Base-by-base conservation (phyloP, 2,113 vertebrate species). In the Hucho hucho region DNA sequence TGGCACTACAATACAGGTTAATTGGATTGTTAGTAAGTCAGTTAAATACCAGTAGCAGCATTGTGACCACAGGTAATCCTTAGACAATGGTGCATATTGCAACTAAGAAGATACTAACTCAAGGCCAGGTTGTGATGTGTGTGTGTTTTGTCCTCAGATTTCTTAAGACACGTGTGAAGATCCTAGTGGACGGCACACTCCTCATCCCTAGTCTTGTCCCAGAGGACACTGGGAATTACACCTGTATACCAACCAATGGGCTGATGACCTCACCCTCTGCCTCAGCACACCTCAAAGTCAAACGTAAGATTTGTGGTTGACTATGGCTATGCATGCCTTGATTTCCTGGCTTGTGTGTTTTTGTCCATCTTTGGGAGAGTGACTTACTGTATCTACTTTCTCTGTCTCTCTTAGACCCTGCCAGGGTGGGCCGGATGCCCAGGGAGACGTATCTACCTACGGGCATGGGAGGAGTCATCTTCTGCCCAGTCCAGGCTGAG, bases 161-260 rank as follows among this genome's bases (percentile, higher is more conserved):
- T 64, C 91, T 99, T 1, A 96, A 93, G 78, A 89, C 95, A 37
- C 93, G 97, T n/a, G 95, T 99, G 53, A 95, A 94, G n/a, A 75
- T 99, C 77, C 89, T 97, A 84, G 95, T 98, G 79, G 97, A 99
- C 0, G 97, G 97, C 56, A 97, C 95, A 7, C 95, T 99, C 75
- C 83, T 96, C 22, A 93, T 99, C 14, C 93, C 94, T 76, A 90
- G 85, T n/a, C 82, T 95, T 0, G 91, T 94, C 63, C 96, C 97
- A 0, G 96, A 98, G 0, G 97, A 99, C 0, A 86, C 95, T 0
- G 97, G 97, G 53, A 92, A 89, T 83, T 99, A 99, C 82, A 97
- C 96, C 73, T 99, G 97, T 43, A 81, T 92, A 22, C 94, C 97
- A 69, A 98, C 96, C 81, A 99, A 99, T 0, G 97, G 97, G 78